Evolutionary conservation across 53 echinoderm and acorn worm species (phyloP).

Genomic region (Zoroaster sp.): DNA sequence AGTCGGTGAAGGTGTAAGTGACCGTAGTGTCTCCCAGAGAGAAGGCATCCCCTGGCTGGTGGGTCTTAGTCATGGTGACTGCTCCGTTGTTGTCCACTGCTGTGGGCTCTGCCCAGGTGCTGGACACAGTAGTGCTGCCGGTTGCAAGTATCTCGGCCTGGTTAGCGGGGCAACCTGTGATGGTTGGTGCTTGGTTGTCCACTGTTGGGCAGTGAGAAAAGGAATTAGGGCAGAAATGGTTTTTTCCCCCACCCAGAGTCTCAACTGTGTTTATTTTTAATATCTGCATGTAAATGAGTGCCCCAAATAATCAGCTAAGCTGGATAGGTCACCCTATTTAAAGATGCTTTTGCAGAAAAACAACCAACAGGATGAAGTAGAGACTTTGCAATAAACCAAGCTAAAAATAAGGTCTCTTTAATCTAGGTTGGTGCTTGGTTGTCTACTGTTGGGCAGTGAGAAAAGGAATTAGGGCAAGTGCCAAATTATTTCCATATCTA

Average conservation of each 20-base stretch:
- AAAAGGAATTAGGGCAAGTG: too few relatives aligned
- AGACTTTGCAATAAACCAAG: too few relatives aligned
- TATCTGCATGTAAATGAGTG: too few relatives aligned
- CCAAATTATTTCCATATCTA: too few relatives aligned
- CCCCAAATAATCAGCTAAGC: too few relatives aligned
- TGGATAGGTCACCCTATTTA: too few relatives aligned
- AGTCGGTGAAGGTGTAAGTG: constrained; percentile 62
- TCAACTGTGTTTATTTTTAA: too few relatives aligned
- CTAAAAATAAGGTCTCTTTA: too few relatives aligned
- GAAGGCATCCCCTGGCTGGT: constrained; percentile 55
- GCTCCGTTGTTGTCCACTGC: constrained; percentile 53
- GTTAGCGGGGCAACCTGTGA: constrained; percentile 63
- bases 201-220: neutral
- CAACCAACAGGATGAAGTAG: too few relatives aligned
- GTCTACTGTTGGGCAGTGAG: neutral
- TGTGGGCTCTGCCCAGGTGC: constrained; percentile 62
- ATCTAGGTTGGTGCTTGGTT: constrained; percentile 44
- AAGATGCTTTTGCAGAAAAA: too few relatives aligned
- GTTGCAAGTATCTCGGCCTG: neutral
- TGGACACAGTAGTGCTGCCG: neutral
- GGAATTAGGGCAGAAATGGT: too few relatives aligned
- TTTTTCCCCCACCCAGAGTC: too few relatives aligned
- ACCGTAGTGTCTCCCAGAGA: constrained; percentile 44
- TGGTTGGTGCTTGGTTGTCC: constrained; percentile 47
- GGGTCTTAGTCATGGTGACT: constrained; percentile 15